phyloP scores from a whole-genome alignment of 2,797 vertebrate genomes.

The Gadopsis bispinosus region DNA sequence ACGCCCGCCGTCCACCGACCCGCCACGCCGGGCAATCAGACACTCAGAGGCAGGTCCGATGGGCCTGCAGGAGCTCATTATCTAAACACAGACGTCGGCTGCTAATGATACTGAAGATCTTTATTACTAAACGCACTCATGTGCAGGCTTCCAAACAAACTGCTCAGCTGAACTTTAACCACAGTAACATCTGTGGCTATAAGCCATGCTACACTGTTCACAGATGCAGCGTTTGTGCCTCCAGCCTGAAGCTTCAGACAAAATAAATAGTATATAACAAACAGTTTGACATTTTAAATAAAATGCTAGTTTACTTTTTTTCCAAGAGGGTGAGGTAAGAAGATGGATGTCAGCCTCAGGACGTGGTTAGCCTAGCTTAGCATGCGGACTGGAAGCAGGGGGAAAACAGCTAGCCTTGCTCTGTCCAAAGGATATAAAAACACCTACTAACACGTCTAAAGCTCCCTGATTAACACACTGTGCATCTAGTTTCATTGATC shows the following conservation, averaged over 20 bases:
- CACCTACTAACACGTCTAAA: neutral
- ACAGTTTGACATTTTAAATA: too few species aligned
- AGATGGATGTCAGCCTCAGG: neutral
- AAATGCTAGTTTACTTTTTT: too few species aligned
- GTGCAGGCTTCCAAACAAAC: neutral
- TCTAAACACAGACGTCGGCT: neutral
- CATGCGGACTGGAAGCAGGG: neutral
- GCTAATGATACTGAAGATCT: neutral
- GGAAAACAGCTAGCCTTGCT: neutral
- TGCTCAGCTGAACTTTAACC: neutral
- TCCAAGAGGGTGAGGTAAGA: too few species aligned
- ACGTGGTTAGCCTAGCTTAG: constrained; percentile 1
- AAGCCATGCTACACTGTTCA: neutral
- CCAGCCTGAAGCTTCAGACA: neutral
- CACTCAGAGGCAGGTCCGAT: neutral
- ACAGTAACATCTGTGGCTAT: neutral
- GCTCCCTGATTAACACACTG: neutral
- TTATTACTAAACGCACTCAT: neutral
- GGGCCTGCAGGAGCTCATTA: constrained; percentile 6
- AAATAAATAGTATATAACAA: too few species aligned
- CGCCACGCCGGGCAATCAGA: constrained; percentile 19
- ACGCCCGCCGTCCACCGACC: neutral
- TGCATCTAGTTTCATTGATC: neutral
- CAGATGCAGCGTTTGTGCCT: neutral
- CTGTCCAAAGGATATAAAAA: neutral